Evolutionary conservation across 2,113 vertebrate species (phyloP).

Genomic region (Natator depressus): DNA sequence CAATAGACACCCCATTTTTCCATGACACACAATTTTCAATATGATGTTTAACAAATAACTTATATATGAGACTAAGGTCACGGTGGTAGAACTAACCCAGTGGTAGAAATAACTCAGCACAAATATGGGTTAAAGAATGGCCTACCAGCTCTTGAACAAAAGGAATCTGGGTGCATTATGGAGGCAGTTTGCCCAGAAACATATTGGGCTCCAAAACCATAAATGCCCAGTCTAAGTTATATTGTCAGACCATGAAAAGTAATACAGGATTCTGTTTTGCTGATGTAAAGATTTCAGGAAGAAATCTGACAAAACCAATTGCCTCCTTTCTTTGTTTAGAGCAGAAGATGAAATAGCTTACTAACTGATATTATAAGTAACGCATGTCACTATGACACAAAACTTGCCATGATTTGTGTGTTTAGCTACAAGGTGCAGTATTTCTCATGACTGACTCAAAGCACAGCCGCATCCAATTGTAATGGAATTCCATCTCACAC

Average conservation of each 20-base stretch:
- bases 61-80: slow-evolving; percentile 61
- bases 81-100: slow-evolving; percentile 58
- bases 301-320: slow-evolving; percentile 57
- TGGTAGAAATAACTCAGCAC: slow-evolving; percentile 62
- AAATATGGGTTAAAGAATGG: slow-evolving; percentile 39
- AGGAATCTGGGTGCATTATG: slow-evolving; percentile 2
- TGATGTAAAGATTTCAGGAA: slow-evolving; percentile 71
- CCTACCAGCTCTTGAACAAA: slow-evolving; percentile 40
- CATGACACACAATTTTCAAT: neutral
- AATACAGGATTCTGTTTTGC: slow-evolving; percentile 71
- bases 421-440: slow-evolving; percentile 77
- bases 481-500: slow-evolving; percentile 82
- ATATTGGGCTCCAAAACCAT: neutral
- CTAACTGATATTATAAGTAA: slow-evolving; percentile 80
- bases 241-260: slow-evolving; percentile 63
- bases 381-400: slow-evolving; percentile 75
- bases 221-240: slow-evolving; percentile 58
- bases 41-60: slow-evolving; percentile 53
- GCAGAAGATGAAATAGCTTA: slow-evolving; percentile 84
- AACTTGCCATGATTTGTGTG: slow-evolving; percentile 74
- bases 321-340: slow-evolving; percentile 63
- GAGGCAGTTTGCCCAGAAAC: slow-evolving; percentile 26
- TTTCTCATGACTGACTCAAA: slow-evolving; percentile 79
- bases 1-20: slow-evolving; percentile 51
- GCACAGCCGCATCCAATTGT: slow-evolving; percentile 78